phyloP scores from a whole-genome alignment of 2,797 vertebrate genomes.

The Siniperca undulata region DNA sequence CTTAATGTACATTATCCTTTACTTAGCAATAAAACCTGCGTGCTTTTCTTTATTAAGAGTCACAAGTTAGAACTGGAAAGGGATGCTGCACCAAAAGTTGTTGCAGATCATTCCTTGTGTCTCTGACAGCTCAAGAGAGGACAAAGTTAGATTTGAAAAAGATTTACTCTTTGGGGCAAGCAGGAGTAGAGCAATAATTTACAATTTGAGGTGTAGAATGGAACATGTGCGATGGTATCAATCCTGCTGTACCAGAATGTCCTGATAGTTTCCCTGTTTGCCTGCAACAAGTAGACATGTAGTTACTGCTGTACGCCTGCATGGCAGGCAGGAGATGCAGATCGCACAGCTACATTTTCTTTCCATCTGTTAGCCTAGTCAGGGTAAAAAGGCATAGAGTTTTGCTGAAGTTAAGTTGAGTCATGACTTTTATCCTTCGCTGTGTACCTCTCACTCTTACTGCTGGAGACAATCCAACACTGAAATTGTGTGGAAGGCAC shows the following conservation, averaged over 20 bases:
- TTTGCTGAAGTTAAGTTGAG: conserved; percentile 67
- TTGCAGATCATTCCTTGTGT: conserved; percentile 2
- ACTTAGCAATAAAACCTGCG: conserved; percentile 10
- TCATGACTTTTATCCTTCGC: conserved; percentile 66
- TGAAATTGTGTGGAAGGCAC: conserved; percentile 78
- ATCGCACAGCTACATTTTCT: conserved; percentile 17
- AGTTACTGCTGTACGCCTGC: not conserved
- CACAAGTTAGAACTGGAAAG: conserved; percentile 9
- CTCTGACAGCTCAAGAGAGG: conserved; percentile 18
- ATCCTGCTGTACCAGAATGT: conserved; percentile 25
- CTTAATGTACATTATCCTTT: conserved; percentile 25
- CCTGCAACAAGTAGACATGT: conserved; percentile 16
- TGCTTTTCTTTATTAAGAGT: conserved; percentile 9
- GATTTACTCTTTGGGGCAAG: conserved; percentile 32
- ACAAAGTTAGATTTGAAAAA: conserved; percentile 30
- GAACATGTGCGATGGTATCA: conserved; percentile 32
- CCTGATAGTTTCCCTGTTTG: conserved; percentile 28
- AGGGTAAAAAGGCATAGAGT: conserved; percentile 42
- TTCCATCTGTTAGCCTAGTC: conserved; percentile 15
- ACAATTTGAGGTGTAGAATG: conserved; percentile 28
- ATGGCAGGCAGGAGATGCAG: conserved; percentile 24
- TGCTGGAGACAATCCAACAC: conserved; percentile 74
- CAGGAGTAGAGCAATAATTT: conserved; percentile 26
- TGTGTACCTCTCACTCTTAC: conserved; percentile 36
- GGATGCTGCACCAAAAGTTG: conserved; percentile 3